These are phyloP conservation scores for Mastigias papua DNA, from an alignment of 30 jellyfish, hydroid and myxozoan genomes.

Conservation along the genomic window DNA sequence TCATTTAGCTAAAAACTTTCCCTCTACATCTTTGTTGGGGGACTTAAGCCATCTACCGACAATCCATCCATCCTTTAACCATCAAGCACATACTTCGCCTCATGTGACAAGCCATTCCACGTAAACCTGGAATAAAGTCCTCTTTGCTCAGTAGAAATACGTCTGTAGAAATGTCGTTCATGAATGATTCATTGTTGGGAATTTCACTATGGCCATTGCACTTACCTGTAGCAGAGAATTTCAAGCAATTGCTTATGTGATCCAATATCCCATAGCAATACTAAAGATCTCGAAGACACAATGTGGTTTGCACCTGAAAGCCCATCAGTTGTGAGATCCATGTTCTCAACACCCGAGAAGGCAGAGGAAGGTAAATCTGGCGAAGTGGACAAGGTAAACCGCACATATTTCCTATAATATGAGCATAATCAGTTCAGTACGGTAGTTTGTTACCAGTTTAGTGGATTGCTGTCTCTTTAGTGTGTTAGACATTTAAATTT, in stretches of 20 bases:
- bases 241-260: background rate
- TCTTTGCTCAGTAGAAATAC: no score
- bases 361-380: background rate
- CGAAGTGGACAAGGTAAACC: background rate
- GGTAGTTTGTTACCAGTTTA: no score
- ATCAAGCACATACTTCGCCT: no score
- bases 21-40: no score
- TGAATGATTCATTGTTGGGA: no score
- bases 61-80: no score
- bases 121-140: no score
- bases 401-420: background rate
- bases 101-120: no score
- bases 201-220: background rate
- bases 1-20: no score
- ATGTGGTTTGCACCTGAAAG: constrained; percentile 71
- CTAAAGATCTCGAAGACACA: constrained; percentile 57
- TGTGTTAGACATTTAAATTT: no score
- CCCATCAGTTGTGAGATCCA: constrained; percentile 64
- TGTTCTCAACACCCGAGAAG: constrained; percentile 38
- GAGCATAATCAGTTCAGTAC: background rate
- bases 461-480: background rate
- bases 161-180: no score
- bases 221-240: background rate
- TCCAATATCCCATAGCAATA: background rate
- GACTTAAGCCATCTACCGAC: no score